Percentiles rank a stretch among this genome's conserved stretches.
These are phyloP conservation scores for Lasioglossum figueresi DNA, from an alignment of 2,888 invertebrate genomes.

Conservation along the genomic window DNA sequence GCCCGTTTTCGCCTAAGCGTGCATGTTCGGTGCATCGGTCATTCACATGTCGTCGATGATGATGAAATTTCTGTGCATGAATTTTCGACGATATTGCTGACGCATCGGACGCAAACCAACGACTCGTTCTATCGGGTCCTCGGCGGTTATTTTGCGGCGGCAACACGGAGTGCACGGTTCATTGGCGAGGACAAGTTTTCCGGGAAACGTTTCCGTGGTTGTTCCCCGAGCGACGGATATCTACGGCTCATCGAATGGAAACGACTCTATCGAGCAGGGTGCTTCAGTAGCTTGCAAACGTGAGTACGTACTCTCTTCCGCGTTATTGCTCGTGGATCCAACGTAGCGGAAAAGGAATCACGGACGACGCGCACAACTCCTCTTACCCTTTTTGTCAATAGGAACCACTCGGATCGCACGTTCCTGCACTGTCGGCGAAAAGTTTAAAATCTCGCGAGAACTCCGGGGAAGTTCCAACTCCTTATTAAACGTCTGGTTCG, in stretches of 20 bases:
- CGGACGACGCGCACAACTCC: neutral
- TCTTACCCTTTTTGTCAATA: neutral
- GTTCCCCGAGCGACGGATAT: conserved; percentile 10
- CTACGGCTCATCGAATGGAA: conserved; percentile 46
- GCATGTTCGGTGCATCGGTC: conserved; percentile 23
- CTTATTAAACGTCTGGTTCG: neutral
- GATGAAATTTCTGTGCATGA: conserved; percentile 40
- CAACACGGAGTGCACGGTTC: conserved; percentile 52
- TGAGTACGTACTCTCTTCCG: conserved; percentile 24
- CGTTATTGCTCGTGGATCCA: neutral
- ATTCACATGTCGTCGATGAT: conserved; percentile 51
- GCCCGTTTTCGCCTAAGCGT: neutral
- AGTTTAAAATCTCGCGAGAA: neutral
- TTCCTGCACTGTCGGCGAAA: neutral
- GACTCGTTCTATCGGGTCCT: neutral
- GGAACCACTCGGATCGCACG: neutral
- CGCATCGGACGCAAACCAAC: conserved; percentile 22
- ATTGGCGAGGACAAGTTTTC: conserved; percentile 22
- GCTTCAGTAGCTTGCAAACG: conserved; percentile 20
- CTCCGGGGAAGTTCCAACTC: neutral
- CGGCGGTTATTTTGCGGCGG: conserved; percentile 49
- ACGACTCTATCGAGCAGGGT: conserved; percentile 16
- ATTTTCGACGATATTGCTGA: conserved; percentile 55
- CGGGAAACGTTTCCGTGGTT: neutral
- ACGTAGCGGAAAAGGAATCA: conserved; percentile 13